Evolutionary conservation across 2,797 vertebrate species (phyloP), one percentile per base, ranked within the genome.

Genomic region (Malurus splendens): DNA sequence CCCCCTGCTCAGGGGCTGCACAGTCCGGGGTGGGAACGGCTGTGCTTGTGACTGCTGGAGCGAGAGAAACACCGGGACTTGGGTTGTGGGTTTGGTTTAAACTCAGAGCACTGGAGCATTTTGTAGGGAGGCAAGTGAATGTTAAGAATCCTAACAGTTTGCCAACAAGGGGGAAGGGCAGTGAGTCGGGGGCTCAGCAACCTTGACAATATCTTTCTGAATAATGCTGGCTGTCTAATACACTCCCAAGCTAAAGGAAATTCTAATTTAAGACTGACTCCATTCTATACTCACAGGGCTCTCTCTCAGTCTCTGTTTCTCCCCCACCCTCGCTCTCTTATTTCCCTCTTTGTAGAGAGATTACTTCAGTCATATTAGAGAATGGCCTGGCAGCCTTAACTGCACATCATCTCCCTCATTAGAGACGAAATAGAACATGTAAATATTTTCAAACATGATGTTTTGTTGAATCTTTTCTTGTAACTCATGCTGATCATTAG

Each of bases 401-500:
- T 71, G 42, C 64, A 36, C 60, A 66, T 89, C 81, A 39, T 73
- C 92, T 89, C 90, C 76, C 81, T 79, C 41, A 11, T 84, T 94
- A 91, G 85, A 88, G 64, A 87, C 0, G 33, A 88, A 89, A 90
- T 78, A 87, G 85, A 87, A 90, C 86, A 87, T 80, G 78, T 92
- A 94, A 95, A 82, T 93, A 82, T 87, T 89, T 93, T 87, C 90
- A 91, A 82, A 90, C 57, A 82, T 39, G 32, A 90, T 90, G 84
- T 84, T 90, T 93, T 91, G 84, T 89, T 95, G 93, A 94, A 48
- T 85, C 22, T 64, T 59, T 90, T 81, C 71, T 87, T 87, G 77
- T 90, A 93, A 75, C 33, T 89, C 89, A 83, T 59, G 80, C 77
- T 94, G 75, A 89, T 88, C 90, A 90, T 95, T 95, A 94, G 87